phyloP scores from a whole-genome alignment of 2,797 vertebrate species.

The Sebastes taczanowskii region DNA sequence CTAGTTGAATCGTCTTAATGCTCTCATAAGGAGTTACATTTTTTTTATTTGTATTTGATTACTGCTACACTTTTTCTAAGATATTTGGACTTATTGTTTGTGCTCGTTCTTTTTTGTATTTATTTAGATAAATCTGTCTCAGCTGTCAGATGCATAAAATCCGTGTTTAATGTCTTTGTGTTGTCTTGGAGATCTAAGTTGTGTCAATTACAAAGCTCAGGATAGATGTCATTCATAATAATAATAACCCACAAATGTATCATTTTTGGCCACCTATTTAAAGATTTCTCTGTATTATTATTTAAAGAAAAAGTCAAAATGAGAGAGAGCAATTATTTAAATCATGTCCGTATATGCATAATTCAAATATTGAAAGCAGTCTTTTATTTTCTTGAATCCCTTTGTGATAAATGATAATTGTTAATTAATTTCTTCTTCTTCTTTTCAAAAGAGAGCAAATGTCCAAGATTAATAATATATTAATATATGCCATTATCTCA shows the following conservation, averaged over 20 bases:
- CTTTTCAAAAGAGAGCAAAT: slow-evolving; percentile 46
- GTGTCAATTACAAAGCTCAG: slow-evolving; percentile 81
- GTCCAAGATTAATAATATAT: slow-evolving; percentile 35
- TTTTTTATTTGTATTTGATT: slow-evolving; percentile 42
- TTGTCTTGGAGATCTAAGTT: slow-evolving; percentile 60
- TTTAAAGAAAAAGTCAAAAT: slow-evolving; percentile 38
- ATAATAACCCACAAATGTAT: slow-evolving; percentile 39
- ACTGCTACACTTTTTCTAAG: slow-evolving; percentile 49
- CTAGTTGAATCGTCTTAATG: slow-evolving; percentile 49
- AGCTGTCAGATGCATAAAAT: slow-evolving; percentile 46
- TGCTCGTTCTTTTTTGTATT: slow-evolving; percentile 34
- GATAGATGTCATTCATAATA: slow-evolving; percentile 70
- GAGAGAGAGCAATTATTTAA: slow-evolving; percentile 36
- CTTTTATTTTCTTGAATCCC: slow-evolving; percentile 2
- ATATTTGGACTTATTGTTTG: slow-evolving; percentile 46
- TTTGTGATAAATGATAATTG: not conserved
- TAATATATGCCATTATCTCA: slow-evolving; percentile 33
- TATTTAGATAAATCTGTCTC: slow-evolving; percentile 49
- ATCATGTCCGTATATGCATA: slow-evolving; percentile 19
- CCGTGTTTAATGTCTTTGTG: slow-evolving; percentile 44
- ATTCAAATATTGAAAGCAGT: slow-evolving; percentile 17
- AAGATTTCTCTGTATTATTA: slow-evolving; percentile 30
- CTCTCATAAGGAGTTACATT: slow-evolving; percentile 16
- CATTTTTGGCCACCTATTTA: slow-evolving; percentile 46
- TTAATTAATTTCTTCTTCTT: slow-evolving; percentile 19